These are phyloP conservation scores for Saiga tatarica DNA, from an alignment of 2,113 vertebrate genomes.

Conservation along the genomic window DNA sequence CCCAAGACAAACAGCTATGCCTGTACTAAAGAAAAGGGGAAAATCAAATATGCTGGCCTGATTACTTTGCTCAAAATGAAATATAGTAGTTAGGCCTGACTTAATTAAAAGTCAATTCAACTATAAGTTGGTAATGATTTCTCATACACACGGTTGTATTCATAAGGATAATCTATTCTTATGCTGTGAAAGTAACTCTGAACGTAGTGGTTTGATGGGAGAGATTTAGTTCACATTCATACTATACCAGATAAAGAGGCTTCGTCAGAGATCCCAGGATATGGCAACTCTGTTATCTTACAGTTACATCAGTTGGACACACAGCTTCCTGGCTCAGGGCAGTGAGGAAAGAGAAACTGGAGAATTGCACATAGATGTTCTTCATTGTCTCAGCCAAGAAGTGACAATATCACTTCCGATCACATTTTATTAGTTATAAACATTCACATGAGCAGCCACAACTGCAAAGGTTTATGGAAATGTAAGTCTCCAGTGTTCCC, in stretches of 20 bases:
- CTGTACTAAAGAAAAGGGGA: background rate
- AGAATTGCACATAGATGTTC: background rate
- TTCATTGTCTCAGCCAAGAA: background rate
- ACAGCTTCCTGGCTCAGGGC: background rate
- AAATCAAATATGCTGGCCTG: background rate
- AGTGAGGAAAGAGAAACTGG: background rate
- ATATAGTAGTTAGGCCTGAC: background rate
- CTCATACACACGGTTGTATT: background rate
- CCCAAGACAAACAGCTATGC: background rate
- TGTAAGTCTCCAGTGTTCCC: background rate
- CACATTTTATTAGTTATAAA: background rate
- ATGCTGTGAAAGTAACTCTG: background rate
- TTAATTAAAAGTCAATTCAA: constrained; percentile 45
- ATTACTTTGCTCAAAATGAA: background rate
- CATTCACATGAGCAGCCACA: background rate
- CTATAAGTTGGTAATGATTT: constrained; percentile 32
- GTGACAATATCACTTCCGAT: background rate
- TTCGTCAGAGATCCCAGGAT: background rate
- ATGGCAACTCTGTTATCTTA: background rate
- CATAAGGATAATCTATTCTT: background rate
- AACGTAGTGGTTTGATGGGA: background rate
- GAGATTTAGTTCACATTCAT: background rate
- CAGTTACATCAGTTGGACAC: background rate
- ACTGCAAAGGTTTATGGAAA: background rate
- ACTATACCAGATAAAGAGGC: background rate